Evolutionary conservation across 2,888 invertebrate genomes (phyloP), one percentile per base, ranked within the genome.

Genomic region (Petrolisthes cinctipes): DNA sequence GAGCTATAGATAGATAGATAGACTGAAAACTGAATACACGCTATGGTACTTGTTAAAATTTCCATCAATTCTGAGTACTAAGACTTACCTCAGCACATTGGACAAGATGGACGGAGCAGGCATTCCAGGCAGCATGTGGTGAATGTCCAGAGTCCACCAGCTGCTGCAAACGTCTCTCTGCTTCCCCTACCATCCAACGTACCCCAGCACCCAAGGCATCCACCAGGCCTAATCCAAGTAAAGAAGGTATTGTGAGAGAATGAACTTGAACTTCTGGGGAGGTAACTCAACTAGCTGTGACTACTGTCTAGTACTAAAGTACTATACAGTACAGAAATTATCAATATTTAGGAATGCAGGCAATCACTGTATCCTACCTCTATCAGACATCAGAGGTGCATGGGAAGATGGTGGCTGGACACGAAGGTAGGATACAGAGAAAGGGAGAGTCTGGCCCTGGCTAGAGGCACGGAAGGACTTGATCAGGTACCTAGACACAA

Each of bases 121-220:
- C 94, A 93, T 98, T 98, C 95, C 97, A 97, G 0, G 98, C 97
- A 92, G 96, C 96, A 92, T 97, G 97, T 56, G 94, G 94, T 0
- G 94, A 92, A 91, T 94, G 91, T 6, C 97, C 97, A 82, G 93
- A 93, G 85, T 91, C 91, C 82, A 91, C 76, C 61, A 95, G 94
- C 83, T 94, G 94, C 91, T 96, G 95, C 91, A 97, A 95, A 91
- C 96, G 95, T 1, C 95, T 94, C 90, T 95, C 95, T 73, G 82
- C 76, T 71, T 85, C 81, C 7, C 23, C 61, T 76, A 90, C 83
- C 51, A 83, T 73, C 5, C 75, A 53, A 14, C 79, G 78, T 56
- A 84, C 89, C 1, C 89, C 85, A 51, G 7, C 54, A 61, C 66
- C 84, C 81, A 83, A 86, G 11, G 85, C 89, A 4, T 78, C 75